Conservation (phyloP, 2,113 vertebrate species). For the Anarrhichthys ocellatus region DNA sequence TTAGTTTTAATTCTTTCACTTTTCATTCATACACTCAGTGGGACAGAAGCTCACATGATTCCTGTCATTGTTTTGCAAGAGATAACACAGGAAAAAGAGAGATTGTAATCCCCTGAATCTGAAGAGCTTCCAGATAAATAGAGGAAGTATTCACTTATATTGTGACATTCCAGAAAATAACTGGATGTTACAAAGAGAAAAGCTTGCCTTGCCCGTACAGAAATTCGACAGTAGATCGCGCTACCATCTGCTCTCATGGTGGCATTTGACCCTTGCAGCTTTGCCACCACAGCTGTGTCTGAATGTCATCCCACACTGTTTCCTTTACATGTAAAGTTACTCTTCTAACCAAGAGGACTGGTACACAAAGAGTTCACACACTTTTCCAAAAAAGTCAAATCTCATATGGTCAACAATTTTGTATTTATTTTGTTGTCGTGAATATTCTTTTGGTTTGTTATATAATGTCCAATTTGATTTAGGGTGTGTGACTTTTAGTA, state of each 20-base stretch:
- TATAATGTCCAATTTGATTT: neutral
- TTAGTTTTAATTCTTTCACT: conserved; percentile 53
- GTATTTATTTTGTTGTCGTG: neutral
- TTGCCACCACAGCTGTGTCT: conserved; percentile 36
- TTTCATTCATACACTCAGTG: conserved; percentile 57
- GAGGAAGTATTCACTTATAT: conserved; percentile 38
- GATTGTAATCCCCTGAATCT: conserved; percentile 61
- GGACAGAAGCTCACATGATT: conserved; percentile 55
- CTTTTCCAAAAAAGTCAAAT: neutral
- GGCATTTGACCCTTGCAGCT: conserved; percentile 20
- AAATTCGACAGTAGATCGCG: conserved; percentile 8
- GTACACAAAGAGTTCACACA: neutral
- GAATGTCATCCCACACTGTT: conserved; percentile 12
- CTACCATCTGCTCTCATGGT: conserved; percentile 1
- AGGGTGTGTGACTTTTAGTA: conserved; percentile 27
- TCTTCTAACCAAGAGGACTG: neutral
- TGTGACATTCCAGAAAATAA: conserved; percentile 22
- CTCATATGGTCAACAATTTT: neutral
- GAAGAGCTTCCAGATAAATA: conserved; percentile 55
- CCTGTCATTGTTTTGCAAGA: conserved; percentile 75
- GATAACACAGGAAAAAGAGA: conserved; percentile 73
- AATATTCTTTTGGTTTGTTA: conserved; percentile 17
- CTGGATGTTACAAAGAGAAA: neutral
- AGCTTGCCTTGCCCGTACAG: neutral
- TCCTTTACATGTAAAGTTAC: neutral